Base-by-base conservation (phyloP, 2,888 invertebrate species). In the Lymantria monacha region DNA sequence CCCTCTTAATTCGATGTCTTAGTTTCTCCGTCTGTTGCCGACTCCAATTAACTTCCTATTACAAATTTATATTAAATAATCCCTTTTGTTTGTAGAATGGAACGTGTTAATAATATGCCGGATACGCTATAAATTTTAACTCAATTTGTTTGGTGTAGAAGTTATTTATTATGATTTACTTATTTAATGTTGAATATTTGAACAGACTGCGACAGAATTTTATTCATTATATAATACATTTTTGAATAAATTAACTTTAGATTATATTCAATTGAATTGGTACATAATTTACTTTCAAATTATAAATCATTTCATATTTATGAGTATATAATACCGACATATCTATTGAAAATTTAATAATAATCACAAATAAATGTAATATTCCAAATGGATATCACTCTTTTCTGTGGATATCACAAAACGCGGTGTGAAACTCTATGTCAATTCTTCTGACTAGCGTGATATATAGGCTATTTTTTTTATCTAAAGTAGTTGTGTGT, bases 41-140 rank as follows among this genome's bases (percentile, higher is more conserved):
- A 72, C 76, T 76, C 77, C 84, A 84, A 87, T 86, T 87, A 83
- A 85, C 85, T 84, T 87, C 83, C 85, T 79, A 83, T 83, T 85
- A 81, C 79, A 79, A 85, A 86, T 85, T 85, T 80, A 80, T 85
- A 81, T 83, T 83, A 81, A 82, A 79, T 75, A 76, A 74, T 65
- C 68, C 74, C 73, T 76, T 81, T 81, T 82, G 80, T 81, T 80
- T 69, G 70, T 61, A 61, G 69, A 53, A 52, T 70, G 66, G 61
- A 74, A 71, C 60, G 68, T 64, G 59, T 68, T 70, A 66, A 61
- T 65, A 61, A 63, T 57, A 55, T 53, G 43, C 50, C 47, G 61
- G 57, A 55, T 57, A 59, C 57, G 49, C 44, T 42, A 51, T 55
- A 55, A 66, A 55, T 51, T 51, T 50, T 22, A 46, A 59, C 55